Evolutionary conservation across 64 coral and sea anemone species (phyloP), one percentile per base, ranked within the genome.

Genomic region (Pachyseris speciosa): DNA sequence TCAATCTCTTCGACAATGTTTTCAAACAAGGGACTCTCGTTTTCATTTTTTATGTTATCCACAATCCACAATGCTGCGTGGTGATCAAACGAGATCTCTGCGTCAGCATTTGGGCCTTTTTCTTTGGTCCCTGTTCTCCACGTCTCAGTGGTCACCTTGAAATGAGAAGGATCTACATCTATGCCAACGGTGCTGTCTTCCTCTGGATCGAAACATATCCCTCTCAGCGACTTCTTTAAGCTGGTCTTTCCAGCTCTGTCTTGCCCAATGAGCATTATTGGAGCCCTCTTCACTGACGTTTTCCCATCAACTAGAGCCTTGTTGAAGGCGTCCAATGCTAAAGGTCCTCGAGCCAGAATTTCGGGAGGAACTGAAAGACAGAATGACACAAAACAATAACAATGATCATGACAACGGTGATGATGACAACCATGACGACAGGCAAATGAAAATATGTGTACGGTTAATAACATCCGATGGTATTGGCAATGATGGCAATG

Each of bases 241-340:
- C 77, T 81, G 51, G 77, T 81, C 31, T 81, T 81, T 61, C 77
- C 77, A 26, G 84, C 63, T 41, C 84, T 22, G 17, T 30, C 57
- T 43, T 86, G 84, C 9, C 84, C 84, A 69, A 86, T 31, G 12
- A 86, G 39, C 63, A 86, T 86, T 7, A 86, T 49, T 12, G 63
- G 84, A 7, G 30, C 84, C 7, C 66, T 63, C 15, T 49, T 26
- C 6, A 64, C 61, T 32, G 44, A 45, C 31, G 50, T 51, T 68
- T 69, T 68, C 15, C 84, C 84, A 30, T 42, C 69, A 6, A 36
- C 58, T 0, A 81, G 51, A 20, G 77, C 77, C 20, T 4, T n/a
- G 2, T 81, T n/a, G 51, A 52, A 81, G 7, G 77, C 44, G 12
- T 28, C 51, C 58, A 57, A 32, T 1, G 77, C 77, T 60, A 57